Evolutionary conservation across 1,140 invertebrate genomes (phyloP).

Genomic region (Drosophila albomicans): DNA sequence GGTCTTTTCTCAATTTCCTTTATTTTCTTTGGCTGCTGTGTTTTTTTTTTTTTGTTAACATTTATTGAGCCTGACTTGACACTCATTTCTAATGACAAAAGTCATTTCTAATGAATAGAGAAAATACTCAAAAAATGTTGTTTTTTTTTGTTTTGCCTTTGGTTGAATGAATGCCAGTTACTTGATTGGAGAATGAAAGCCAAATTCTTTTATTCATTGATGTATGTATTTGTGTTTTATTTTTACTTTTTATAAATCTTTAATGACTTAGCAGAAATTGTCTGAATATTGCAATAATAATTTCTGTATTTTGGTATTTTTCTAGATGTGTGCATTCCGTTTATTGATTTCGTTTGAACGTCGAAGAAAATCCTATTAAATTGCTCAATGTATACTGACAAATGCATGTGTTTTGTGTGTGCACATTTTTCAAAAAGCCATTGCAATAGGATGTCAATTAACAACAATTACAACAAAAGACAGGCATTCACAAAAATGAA

Average conservation of each 20-base stretch:
- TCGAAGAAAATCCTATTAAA: conserved; percentile 21
- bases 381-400: conserved; percentile 2
- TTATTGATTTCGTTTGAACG: conserved; percentile 27
- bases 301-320: not conserved
- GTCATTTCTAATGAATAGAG: conserved; percentile 37
- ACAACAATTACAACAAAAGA: conserved; percentile 22
- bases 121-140: not conserved
- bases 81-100: conserved; percentile 40
- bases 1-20: conserved; percentile 1
- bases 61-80: conserved; percentile 39
- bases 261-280: conserved; percentile 29
- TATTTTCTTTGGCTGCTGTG: not conserved
- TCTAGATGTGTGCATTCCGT: not conserved
- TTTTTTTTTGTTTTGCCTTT: not conserved
- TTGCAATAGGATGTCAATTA: conserved; percentile 37
- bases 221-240: not conserved
- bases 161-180: not conserved
- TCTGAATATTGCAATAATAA: conserved; percentile 14
- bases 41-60: conserved; percentile 14
- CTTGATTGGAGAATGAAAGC: not conserved
- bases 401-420: not conserved
- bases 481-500: conserved; percentile 3
- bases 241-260: conserved; percentile 34
- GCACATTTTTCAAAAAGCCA: not conserved
- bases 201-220: not conserved